phyloP scores from a whole-genome alignment of 2,888 invertebrate species.

The Dynastes grantii region DNA sequence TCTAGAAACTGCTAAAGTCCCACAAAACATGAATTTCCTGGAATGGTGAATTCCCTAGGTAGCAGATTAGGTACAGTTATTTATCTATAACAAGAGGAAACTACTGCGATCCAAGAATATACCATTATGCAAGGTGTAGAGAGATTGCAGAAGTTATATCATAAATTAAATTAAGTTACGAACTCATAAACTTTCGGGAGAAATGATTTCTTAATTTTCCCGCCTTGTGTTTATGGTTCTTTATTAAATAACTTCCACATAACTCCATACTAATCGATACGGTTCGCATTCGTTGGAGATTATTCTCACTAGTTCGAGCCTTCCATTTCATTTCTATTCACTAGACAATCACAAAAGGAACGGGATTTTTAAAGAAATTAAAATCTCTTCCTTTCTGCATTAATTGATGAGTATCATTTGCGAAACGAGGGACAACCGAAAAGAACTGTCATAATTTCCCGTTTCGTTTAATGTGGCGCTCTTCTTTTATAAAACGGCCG shows the following conservation, averaged over 20 bases:
- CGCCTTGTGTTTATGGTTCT: not conserved
- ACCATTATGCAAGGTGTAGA: not conserved
- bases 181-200: not conserved
- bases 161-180: constrained; percentile 2
- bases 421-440: not conserved
- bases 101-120: not conserved
- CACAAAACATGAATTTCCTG: too few species aligned
- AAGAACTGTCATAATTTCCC: not conserved
- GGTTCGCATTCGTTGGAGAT: too few species aligned
- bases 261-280: not conserved
- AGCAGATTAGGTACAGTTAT: too few species aligned
- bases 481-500: not conserved
- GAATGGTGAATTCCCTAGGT: not conserved
- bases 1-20: too few species aligned
- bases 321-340: not conserved
- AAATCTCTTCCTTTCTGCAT: not conserved
- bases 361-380: not conserved
- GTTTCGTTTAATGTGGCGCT: not conserved
- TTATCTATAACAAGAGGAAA: too few species aligned
- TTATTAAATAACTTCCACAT: constrained; percentile 4
- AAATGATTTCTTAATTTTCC: too few species aligned
- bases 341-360: not conserved
- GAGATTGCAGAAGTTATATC: constrained; percentile 1
- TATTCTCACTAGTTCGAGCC: too few species aligned
- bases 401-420: constrained; percentile 9